Evolutionary conservation across 2,797 vertebrate genomes (phyloP).

Genomic region (Clarias platycephalus): DNA sequence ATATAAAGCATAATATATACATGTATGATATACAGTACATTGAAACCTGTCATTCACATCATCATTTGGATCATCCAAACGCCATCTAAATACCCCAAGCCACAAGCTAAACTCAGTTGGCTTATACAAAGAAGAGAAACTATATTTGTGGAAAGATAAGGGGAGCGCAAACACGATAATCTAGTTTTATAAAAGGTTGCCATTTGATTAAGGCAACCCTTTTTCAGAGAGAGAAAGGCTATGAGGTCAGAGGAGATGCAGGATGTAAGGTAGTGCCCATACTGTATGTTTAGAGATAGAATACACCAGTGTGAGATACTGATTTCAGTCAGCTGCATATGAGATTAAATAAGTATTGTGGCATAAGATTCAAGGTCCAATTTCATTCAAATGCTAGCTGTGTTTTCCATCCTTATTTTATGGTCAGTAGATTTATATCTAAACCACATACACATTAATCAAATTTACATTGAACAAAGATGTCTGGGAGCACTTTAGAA

Average conservation of each 20-base stretch:
- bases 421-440: neutral
- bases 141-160: neutral
- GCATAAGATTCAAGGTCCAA: neutral
- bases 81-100: neutral
- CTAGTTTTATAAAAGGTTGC: slow-evolving; percentile 73
- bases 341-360: slow-evolving; percentile 13
- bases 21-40: neutral
- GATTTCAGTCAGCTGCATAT: slow-evolving; percentile 20
- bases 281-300: neutral
- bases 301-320: neutral
- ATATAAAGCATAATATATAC: neutral
- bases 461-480: neutral
- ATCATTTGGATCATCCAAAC: neutral
- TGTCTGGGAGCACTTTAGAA: slow-evolving; percentile 1
- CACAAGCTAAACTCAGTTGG: neutral
- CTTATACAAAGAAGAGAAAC: neutral
- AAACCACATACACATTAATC: neutral
- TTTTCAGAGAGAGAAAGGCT: neutral
- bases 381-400: neutral
- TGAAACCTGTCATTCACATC: neutral
- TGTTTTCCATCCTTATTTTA: neutral
- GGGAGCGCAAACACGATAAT: slow-evolving; percentile 60
- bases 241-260: neutral
- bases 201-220: slow-evolving; percentile 70
- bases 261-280: slow-evolving; percentile 5